Conservation (phyloP, 2,113 vertebrate genomes). For the Sorex fumeus region DNA sequence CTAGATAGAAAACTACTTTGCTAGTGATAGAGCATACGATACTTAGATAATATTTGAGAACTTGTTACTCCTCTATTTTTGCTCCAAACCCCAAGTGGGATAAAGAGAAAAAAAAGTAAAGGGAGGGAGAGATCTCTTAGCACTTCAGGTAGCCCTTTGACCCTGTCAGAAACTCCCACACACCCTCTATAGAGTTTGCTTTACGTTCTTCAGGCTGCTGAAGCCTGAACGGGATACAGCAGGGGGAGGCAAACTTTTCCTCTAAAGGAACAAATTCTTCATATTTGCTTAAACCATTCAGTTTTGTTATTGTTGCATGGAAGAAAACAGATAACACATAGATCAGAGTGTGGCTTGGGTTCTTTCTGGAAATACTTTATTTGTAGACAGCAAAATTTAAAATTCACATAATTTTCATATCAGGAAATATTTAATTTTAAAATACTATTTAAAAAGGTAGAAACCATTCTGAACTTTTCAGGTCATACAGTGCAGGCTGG, state of each 20-base stretch:
- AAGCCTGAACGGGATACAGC: neutral
- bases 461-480: conserved; percentile 15
- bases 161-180: neutral
- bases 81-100: neutral
- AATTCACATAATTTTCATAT: conserved; percentile 27
- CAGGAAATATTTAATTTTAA: neutral
- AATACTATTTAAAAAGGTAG: conserved; percentile 12
- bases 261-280: neutral
- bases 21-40: neutral
- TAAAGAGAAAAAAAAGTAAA: neutral
- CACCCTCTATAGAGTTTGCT: neutral
- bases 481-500: neutral
- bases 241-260: neutral
- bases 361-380: neutral
- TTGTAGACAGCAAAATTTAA: neutral
- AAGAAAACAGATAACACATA: neutral
- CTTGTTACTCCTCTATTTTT: neutral
- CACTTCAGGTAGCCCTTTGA: neutral
- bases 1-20: conserved; percentile 14
- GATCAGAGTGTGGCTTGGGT: neutral
- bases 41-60: neutral
- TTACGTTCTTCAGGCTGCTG: neutral
- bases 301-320: neutral
- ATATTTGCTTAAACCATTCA: neutral
- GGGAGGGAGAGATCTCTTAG: neutral